Conservation (phyloP, 2,888 invertebrate species). For the Drosophila gaucha region DNA sequence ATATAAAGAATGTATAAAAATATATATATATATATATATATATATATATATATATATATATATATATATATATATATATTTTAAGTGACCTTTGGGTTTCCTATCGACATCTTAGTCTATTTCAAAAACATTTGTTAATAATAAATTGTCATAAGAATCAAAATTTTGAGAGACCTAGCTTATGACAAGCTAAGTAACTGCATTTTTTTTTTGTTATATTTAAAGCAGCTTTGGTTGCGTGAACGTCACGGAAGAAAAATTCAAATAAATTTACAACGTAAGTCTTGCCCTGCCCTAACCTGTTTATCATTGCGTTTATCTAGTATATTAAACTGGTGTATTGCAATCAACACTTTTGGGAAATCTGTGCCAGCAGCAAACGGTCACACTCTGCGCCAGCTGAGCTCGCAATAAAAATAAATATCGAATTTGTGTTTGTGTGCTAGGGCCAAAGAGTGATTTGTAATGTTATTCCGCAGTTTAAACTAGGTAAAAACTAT, state of each 20-base stretch:
- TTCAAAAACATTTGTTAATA: neutral
- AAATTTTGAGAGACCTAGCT: accelerated
- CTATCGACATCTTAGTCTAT: too few species aligned
- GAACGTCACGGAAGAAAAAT: too few species aligned
- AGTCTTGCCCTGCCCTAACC: neutral
- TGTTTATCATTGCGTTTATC: neutral
- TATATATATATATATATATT: neutral
- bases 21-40: too few species aligned
- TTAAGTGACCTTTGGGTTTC: neutral
- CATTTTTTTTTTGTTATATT: neutral
- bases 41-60: too few species aligned
- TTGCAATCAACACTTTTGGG: neutral
- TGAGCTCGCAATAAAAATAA: slow-evolving; percentile 55
- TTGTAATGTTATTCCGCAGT: slow-evolving; percentile 36
- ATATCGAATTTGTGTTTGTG: slow-evolving; percentile 53
- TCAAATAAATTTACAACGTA: neutral
- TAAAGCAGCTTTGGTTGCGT: too few species aligned
- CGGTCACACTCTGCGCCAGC: slow-evolving; percentile 38
- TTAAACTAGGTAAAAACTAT: slow-evolving; percentile 30
- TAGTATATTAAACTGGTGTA: neutral
- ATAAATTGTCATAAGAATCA: too few species aligned
- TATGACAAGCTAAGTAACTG: neutral
- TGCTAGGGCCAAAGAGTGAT: slow-evolving; percentile 26
- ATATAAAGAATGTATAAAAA: too few species aligned
- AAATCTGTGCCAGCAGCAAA: neutral